Conservation (phyloP, 2,113 vertebrate genomes). For the Gambusia affinis region DNA sequence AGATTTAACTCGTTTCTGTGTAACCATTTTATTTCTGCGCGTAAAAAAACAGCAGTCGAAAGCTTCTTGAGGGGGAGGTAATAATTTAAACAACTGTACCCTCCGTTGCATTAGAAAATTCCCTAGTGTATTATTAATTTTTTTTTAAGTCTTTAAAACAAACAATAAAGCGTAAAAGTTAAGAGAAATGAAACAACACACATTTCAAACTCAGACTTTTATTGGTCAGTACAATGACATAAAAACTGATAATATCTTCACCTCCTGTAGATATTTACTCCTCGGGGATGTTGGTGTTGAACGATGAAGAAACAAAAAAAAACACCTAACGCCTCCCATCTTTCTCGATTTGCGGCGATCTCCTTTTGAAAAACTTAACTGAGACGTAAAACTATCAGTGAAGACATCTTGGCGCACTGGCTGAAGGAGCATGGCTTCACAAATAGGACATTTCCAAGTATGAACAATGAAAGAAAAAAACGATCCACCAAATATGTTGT, state of each 20-base stretch:
- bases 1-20: not conserved
- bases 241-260: slow-evolving; percentile 65
- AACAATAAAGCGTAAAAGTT: slow-evolving; percentile 13
- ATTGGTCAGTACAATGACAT: slow-evolving; percentile 81
- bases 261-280: slow-evolving; percentile 60
- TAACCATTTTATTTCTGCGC: not conserved
- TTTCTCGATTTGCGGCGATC: slow-evolving; percentile 16
- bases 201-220: slow-evolving; percentile 79
- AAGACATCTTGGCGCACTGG: slow-evolving; percentile 27
- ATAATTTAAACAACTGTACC: not conserved
- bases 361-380: slow-evolving; percentile 38
- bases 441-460: slow-evolving; percentile 53
- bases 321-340: slow-evolving; percentile 1
- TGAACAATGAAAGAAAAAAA: slow-evolving; percentile 34
- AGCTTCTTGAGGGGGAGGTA: not conserved
- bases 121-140: not conserved
- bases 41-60: not conserved
- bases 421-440: slow-evolving; percentile 46
- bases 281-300: slow-evolving; percentile 40
- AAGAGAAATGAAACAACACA: slow-evolving; percentile 43
- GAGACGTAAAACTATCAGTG: slow-evolving; percentile 43
- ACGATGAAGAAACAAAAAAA: slow-evolving; percentile 35
- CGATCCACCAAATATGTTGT: slow-evolving; percentile 14
- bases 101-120: not conserved
- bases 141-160: not conserved